These are phyloP conservation scores for Anthopleura sola DNA, from an alignment of 64 coral and sea anemone genomes.

Conservation along the genomic window DNA sequence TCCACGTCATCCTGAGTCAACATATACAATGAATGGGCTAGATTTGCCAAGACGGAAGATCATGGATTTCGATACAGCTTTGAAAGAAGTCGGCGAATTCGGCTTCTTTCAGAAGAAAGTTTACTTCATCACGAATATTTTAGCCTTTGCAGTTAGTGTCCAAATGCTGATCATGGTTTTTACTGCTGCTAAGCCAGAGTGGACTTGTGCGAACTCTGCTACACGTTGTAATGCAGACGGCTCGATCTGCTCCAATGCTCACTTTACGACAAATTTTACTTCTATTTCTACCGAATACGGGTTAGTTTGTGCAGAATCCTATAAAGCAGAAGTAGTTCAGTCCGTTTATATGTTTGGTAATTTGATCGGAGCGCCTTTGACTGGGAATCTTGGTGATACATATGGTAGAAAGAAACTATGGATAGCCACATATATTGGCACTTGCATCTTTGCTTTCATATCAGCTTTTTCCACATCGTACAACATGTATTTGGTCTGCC, in stretches of 20 bases:
- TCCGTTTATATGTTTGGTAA: conserved; percentile 65
- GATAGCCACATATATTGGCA: conserved; percentile 22
- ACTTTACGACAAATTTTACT: conserved; percentile 50
- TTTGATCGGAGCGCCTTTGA: conserved; percentile 59
- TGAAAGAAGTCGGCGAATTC: conserved; percentile 79
- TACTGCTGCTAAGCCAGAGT: conserved; percentile 62
- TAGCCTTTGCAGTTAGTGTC: conserved; percentile 36
- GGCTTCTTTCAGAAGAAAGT: conserved; percentile 67
- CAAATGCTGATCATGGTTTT: conserved; percentile 85
- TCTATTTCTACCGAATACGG: conserved; percentile 82
- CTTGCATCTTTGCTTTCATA: conserved; percentile 32
- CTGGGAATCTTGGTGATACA: conserved; percentile 68
- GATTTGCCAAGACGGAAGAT: conserved; percentile 13
- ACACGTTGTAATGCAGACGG: conserved; percentile 51
- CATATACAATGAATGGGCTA: background rate
- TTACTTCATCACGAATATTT: conserved; percentile 49
- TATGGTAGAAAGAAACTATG: conserved; percentile 4
- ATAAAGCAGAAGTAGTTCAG: conserved; percentile 57
- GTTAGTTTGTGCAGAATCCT: conserved; percentile 57
- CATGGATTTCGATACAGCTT: conserved; percentile 63
- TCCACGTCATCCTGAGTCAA: background rate
- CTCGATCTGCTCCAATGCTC: conserved; percentile 48
- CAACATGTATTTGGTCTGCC: conserved; percentile 37
- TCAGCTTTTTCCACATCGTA: conserved; percentile 57
- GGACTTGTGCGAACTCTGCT: conserved; percentile 48